A percentile compares a stretch with the other conserved stretches of the same genome.
Evolutionary conservation across 2,888 invertebrate genomes (phyloP).

Genomic region (Dorcus hopei): DNA sequence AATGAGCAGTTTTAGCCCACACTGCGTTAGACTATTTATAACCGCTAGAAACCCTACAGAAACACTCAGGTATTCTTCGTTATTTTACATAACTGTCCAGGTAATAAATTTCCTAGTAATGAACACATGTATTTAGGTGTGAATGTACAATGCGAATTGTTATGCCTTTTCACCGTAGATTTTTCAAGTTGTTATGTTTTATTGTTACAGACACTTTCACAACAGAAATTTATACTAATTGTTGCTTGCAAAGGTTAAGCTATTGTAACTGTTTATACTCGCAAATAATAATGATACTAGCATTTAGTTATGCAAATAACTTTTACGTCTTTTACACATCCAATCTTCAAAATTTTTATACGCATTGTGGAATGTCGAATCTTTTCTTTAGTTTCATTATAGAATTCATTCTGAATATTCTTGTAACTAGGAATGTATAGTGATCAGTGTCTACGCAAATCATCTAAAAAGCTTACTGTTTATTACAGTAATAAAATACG

Average conservation of each 20-base stretch:
- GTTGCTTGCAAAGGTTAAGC: background rate
- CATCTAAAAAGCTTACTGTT: background rate
- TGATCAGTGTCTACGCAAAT: background rate
- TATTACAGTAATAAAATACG: background rate
- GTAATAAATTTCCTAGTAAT: background rate
- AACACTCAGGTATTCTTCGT: background rate
- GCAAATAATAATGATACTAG: too few species aligned
- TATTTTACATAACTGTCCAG: background rate
- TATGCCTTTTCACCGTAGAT: background rate
- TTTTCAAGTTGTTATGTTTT: background rate
- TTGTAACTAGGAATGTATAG: too few species aligned
- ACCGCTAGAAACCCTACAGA: background rate
- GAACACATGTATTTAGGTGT: background rate
- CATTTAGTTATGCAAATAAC: too few species aligned
- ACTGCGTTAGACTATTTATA: background rate
- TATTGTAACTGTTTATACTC: too few species aligned
- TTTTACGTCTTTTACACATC: too few species aligned
- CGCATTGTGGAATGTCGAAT: too few species aligned
- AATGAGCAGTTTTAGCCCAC: constrained; percentile 2
- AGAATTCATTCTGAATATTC: too few species aligned
- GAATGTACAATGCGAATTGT: background rate
- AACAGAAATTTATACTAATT: constrained; percentile 1
- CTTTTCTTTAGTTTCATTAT: too few species aligned
- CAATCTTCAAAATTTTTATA: too few species aligned
- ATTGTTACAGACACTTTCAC: background rate